Base-by-base conservation (phyloP, 2,888 invertebrate genomes). In the Drosophila falleni region DNA sequence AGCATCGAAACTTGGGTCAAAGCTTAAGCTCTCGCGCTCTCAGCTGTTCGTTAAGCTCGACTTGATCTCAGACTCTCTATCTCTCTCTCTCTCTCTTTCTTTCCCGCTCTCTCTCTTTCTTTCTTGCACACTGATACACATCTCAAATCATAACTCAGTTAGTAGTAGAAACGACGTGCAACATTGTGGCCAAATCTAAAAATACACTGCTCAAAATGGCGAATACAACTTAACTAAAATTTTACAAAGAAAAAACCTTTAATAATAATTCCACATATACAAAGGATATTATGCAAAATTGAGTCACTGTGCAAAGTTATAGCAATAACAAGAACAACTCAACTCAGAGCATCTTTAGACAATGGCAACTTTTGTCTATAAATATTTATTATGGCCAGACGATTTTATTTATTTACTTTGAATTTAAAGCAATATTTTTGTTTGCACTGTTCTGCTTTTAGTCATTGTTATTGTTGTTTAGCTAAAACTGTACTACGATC, bases 311-410 rank as follows among this genome's bases (percentile, higher is more conserved):
- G 74, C 73, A 51, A 16, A 44, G n/a, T 23, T 33, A 49, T 42
- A 42, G 44, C 8, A 35, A 55, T 37, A 51, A 53, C 13, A 16
- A 50, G 41, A 63, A 15, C 67, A 50, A 62, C 15, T 8, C 56
- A 67, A 65, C 61, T 69, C 54, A 68, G 71, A 83, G 78, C 85
- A 84, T 84, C 81, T 78, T 70, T 64, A 66, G 65, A 78, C 73
- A 77, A 74, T 65, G 65, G 77, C 79, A 72, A 63, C 71, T 69
- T 73, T 71, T 81, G 83, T 79, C 84, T 80, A 83, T 86, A 76
- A 80, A 83, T 83, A 83, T 86, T 82, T 80, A 86, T 82, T 83
- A 59, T 60, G 50, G 61, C 59, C 54, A 58, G 59, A 55, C 47
- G 62, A 66, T 62, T 55, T 67, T 39, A 76, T 81, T 84, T 86